These are phyloP conservation scores for Lampris incognitus DNA, from an alignment of 2,113 vertebrate genomes.

Conservation along the genomic window DNA sequence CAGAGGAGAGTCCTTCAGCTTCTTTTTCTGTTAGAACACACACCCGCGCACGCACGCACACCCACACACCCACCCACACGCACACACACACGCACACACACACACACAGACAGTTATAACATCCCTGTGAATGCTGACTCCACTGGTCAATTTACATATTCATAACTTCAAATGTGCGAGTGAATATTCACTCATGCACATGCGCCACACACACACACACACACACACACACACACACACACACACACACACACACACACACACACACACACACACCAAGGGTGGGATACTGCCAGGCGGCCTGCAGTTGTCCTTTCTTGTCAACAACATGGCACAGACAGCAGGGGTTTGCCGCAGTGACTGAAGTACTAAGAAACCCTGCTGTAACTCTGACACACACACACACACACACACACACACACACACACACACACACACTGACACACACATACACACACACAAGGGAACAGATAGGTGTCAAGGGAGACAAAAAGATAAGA, in stretches of 20 bases:
- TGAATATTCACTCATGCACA: slow-evolving; percentile 13
- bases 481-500: slow-evolving; percentile 29
- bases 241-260: neutral
- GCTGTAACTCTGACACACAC: slow-evolving; percentile 60
- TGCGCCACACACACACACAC: slow-evolving; percentile 9
- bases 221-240: slow-evolving; percentile 10
- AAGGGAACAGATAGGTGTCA: slow-evolving; percentile 13
- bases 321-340: slow-evolving; percentile 72
- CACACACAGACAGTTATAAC: slow-evolving; percentile 15
- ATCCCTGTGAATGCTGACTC: slow-evolving; percentile 21
- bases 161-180: slow-evolving; percentile 1
- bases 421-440: slow-evolving; percentile 26
- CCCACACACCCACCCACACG: too few species aligned
- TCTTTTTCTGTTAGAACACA: slow-evolving; percentile 87
- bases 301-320: slow-evolving; percentile 75
- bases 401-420: neutral
- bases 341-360: slow-evolving; percentile 72
- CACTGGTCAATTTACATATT: slow-evolving; percentile 33
- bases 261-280: slow-evolving; percentile 29
- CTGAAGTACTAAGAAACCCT: slow-evolving; percentile 71
- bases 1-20: slow-evolving; percentile 85
- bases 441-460: slow-evolving; percentile 32
- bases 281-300: slow-evolving; percentile 62
- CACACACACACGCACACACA: slow-evolving; percentile 21
- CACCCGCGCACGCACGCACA: slow-evolving; percentile 5